Base-by-base conservation (phyloP, 1,140 invertebrate species). In the Dreissena rostriformis region DNA sequence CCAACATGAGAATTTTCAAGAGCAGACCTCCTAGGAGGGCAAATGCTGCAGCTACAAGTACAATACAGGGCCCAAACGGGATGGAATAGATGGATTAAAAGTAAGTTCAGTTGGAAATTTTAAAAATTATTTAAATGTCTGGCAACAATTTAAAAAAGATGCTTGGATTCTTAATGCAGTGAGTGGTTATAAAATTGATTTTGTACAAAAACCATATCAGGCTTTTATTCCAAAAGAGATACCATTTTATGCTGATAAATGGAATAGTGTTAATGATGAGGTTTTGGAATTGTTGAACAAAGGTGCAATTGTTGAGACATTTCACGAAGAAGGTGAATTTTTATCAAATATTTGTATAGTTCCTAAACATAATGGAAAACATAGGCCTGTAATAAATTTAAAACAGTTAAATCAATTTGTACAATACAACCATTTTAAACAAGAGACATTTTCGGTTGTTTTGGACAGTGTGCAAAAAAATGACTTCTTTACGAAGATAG, bases 381-480 rank as follows among this genome's bases (percentile, higher is more conserved):
- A 66, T 39, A 77, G 75, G 28, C 75, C 75, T 65, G 51, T 73
- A 24, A 73, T 72, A 26, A 81, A 73, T 63, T 52, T 72, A 15
- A 70, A 22, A 49, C 29, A 57, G 70, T 28, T 79, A 22, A 68
- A 68, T 52, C 12, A 79, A 68, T 79, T 80, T 71, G 67, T 71
- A 24, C 67, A 55, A 10, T 81, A 73, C 51, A 66, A 73, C 24
- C 55, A 63, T 22, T 81, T 81, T 51, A 73, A 82, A 19, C 57
- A 73, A 65, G 75, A 67, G 65, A 67, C 75, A 51, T 77, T 77
- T 52, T 66, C 63, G 49, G 28, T 67, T 77, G 79, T 82, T 52
- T 73, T 81, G 14, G 78, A 81, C 71, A 17, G 57, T 2, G 39
- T 72, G 15, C 67, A 81, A 63, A 26, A 57, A 71, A 63, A 51